Evolutionary conservation across 2,113 vertebrate genomes (phyloP).

Genomic region (Xiphophorus hellerii): DNA sequence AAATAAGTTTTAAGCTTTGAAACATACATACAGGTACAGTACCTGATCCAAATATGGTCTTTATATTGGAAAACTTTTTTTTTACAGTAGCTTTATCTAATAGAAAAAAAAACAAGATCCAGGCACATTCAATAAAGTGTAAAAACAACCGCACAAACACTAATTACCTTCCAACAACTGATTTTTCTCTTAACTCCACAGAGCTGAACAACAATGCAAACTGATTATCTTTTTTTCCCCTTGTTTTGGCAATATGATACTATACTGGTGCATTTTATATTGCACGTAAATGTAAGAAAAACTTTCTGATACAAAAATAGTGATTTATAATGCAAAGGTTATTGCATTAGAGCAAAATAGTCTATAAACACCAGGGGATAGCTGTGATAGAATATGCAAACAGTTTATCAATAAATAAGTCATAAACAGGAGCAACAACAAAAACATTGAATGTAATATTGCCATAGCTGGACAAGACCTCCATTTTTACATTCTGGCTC

Average conservation of each 20-base stretch:
- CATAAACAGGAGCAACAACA: slow-evolving; percentile 63
- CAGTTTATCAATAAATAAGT: slow-evolving; percentile 75
- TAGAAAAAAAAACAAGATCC: slow-evolving; percentile 54
- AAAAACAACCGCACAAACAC: slow-evolving; percentile 53
- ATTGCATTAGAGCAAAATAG: slow-evolving; percentile 82
- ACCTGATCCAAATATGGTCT: slow-evolving; percentile 54
- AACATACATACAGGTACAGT: slow-evolving; percentile 26
- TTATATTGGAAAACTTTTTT: slow-evolving; percentile 49
- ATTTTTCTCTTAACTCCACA: slow-evolving; percentile 45
- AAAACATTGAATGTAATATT: slow-evolving; percentile 48
- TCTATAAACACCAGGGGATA: slow-evolving; percentile 81
- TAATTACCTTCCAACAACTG: slow-evolving; percentile 65
- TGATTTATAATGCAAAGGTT: slow-evolving; percentile 88
- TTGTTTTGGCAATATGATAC: slow-evolving; percentile 72
- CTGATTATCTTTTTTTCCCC: slow-evolving; percentile 54
- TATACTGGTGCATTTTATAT: slow-evolving; percentile 89
- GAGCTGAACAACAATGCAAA: slow-evolving; percentile 60
- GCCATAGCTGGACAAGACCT: slow-evolving; percentile 37
- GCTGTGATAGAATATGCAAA: slow-evolving; percentile 70
- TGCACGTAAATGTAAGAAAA: slow-evolving; percentile 94
- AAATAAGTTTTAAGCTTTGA: slow-evolving; percentile 58
- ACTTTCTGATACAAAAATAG: slow-evolving; percentile 99
- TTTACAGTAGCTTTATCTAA: slow-evolving; percentile 46
- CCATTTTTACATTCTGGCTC: slow-evolving; percentile 62
- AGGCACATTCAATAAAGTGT: slow-evolving; percentile 57